A percentile compares a stretch with the other conserved stretches of the same genome.
Conservation (phyloP, 2,797 vertebrate genomes). For the Falco berigora region DNA sequence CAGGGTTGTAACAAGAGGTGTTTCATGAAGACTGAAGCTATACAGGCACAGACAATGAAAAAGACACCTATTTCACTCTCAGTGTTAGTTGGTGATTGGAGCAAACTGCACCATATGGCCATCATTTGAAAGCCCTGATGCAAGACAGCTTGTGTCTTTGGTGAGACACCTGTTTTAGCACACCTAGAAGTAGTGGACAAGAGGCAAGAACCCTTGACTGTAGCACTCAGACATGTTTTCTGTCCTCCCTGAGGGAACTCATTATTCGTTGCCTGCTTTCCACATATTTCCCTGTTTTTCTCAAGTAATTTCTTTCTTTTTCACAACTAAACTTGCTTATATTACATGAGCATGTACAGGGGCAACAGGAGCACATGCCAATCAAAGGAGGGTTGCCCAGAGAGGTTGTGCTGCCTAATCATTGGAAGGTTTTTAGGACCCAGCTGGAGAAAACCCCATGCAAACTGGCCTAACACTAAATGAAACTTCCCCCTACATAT, state of each 20-base stretch:
- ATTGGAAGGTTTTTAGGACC: too few species aligned
- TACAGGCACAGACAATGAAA: background rate
- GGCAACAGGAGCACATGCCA: background rate
- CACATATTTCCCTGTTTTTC: background rate
- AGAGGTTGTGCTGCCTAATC: too few species aligned
- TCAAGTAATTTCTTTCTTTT: background rate
- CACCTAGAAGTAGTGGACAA: background rate
- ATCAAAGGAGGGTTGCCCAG: background rate
- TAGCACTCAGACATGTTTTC: background rate
- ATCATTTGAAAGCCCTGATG: background rate
- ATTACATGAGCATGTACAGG: background rate
- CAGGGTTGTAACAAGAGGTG: background rate
- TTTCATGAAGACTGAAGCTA: background rate
- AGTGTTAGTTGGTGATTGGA: accelerated
- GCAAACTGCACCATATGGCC: background rate
- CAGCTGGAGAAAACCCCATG: too few species aligned
- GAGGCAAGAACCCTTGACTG: background rate
- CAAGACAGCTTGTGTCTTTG: accelerated
- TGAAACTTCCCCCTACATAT: too few species aligned
- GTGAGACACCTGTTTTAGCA: accelerated
- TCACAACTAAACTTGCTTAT: background rate
- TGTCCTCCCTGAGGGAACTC: background rate
- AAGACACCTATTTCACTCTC: background rate
- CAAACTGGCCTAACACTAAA: too few species aligned
- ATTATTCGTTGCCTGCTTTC: background rate